Evolutionary conservation across 2,797 vertebrate genomes (phyloP), one percentile per base, ranked within the genome.

Genomic region (Pseudocheirus occidentalis): DNA sequence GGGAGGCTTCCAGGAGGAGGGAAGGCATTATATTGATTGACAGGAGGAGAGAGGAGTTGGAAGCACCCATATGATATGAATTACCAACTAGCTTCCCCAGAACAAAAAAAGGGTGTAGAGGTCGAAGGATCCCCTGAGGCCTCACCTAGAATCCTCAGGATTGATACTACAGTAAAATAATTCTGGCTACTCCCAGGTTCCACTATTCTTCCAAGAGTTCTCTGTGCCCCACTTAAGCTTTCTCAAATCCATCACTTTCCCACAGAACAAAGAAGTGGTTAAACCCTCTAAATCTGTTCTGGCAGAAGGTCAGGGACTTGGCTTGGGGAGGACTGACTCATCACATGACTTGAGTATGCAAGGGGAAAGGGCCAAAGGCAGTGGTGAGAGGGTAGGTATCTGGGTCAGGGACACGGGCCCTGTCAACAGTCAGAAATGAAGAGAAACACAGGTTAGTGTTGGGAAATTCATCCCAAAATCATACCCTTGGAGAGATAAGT

Each of bases 311-410:
- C 40, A 87, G 73, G 40, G 73, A 46, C 73, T 87, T 87, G 73
- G 73, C 73, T 87, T 46, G 40, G 40, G 73, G 40, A 87, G 10
- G 40, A 87, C 40, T 87, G 73, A 50, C 40, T 87, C 73, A 87
- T 46, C 73, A 50, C 73, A 46, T 87, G 21, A 87, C 73, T 87
- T 46, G 73, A 87, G 40, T 87, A 40, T 87, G 73, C 73, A 87
- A 87, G 73, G 73, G 73, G 73, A 87, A 87, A 87, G 73, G 73
- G 73, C 73, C 73, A 87, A 87, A 87, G 73, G 73, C 73, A 87
- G 24, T 87, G 73, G 40, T 46, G 73, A 46, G 73, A 46, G 21
- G 9, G 40, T 40, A 27, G 40, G 40, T 27, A 50, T 50, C 9
- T 87, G 73, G 73, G 73, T 87, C 73, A 87, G 73, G 73, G 73